phyloP scores from a whole-genome alignment of 2,797 vertebrate species.

The Phalloptychus januarius region DNA sequence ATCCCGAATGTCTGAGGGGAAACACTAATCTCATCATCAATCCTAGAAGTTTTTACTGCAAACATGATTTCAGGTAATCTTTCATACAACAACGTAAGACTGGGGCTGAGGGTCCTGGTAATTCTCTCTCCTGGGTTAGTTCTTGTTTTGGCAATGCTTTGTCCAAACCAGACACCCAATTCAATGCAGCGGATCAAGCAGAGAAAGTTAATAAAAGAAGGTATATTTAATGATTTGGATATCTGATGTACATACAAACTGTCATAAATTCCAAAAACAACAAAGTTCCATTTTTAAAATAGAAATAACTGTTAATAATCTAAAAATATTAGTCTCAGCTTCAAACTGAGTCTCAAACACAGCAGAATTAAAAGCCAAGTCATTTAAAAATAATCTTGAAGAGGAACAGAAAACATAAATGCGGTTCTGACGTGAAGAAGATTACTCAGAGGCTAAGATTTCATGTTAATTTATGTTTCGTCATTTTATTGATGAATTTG shows the following conservation, averaged over 20 bases:
- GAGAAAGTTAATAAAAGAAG: background rate
- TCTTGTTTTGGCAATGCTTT: background rate
- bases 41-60: background rate
- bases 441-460: background rate
- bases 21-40: slow-evolving; percentile 1
- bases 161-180: background rate
- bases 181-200: background rate
- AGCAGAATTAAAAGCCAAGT: background rate
- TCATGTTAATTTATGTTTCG: background rate
- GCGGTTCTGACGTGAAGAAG: background rate
- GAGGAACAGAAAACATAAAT: background rate
- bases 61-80: slow-evolving; percentile 4
- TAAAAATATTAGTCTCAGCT: background rate
- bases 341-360: background rate
- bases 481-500: background rate
- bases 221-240: background rate
- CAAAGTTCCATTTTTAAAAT: background rate
- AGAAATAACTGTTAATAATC: no score
- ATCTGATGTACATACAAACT: background rate
- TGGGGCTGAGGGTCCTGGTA: background rate
- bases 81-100: background rate
- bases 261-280: background rate
- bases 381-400: background rate
- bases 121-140: background rate
- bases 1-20: background rate